Conservation (phyloP, 1,140 invertebrate genomes). For the Reticulitermes speratus region DNA sequence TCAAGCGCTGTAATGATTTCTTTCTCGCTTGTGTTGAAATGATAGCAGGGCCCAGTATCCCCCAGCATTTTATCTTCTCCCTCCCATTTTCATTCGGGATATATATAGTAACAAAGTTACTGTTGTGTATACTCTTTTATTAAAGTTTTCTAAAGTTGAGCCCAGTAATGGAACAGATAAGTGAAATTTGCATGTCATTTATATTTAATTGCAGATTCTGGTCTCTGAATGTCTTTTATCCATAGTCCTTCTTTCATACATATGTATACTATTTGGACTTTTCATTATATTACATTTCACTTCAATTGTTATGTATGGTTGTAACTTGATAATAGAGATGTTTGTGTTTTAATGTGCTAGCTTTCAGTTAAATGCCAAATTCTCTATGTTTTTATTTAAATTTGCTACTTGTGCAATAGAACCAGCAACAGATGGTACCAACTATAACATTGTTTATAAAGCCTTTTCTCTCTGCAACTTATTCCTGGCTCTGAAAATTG, state of each 20-base stretch:
- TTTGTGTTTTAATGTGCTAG: conserved; percentile 9
- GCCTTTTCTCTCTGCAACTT: not conserved
- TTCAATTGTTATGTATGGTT: conserved; percentile 5
- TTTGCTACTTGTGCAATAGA: conserved; percentile 8
- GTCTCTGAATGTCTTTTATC: conserved; percentile 15
- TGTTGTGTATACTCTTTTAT: conserved; percentile 26
- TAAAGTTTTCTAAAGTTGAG: conserved; percentile 17
- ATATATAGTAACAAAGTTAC: conserved; percentile 16
- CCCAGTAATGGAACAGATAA: not conserved
- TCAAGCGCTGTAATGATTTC: conserved; percentile 19
- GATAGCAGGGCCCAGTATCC: conserved; percentile 9
- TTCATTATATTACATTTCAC: not conserved
- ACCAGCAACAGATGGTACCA: not conserved
- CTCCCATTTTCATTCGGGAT: not conserved
- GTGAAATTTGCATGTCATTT: not conserved
- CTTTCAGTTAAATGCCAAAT: conserved; percentile 13
- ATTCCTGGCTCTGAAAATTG: not conserved
- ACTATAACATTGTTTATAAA: not conserved
- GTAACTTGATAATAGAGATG: not conserved
- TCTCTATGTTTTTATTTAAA: not conserved
- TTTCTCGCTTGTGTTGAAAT: conserved; percentile 24
- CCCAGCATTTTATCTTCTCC: not conserved
- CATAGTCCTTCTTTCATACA: conserved; percentile 3
- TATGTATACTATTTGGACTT: conserved; percentile 23
- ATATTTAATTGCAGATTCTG: conserved; percentile 23